phyloP scores from a whole-genome alignment of 2,888 invertebrate genomes.

The Ischnus inquisitorius region DNA sequence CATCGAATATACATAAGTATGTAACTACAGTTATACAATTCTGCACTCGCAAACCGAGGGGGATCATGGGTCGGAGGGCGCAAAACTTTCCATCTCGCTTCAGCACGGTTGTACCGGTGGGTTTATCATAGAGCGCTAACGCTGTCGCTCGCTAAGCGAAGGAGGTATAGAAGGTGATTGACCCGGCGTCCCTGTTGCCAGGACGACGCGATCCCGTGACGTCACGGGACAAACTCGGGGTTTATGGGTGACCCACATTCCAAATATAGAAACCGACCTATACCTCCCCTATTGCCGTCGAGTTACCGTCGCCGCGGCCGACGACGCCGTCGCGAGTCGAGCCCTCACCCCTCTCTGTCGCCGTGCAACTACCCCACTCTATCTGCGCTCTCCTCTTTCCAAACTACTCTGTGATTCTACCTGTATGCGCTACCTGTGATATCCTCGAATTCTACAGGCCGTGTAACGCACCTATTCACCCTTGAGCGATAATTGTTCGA shows the following conservation, averaged over 20 bases:
- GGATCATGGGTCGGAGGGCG: conserved; percentile 17
- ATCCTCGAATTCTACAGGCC: conserved; percentile 12
- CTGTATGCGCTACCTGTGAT: conserved; percentile 8
- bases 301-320: conserved; percentile 51
- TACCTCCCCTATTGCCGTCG: conserved; percentile 62
- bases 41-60: conserved; percentile 22
- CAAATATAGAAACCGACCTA: conserved; percentile 82
- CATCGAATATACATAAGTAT: neutral
- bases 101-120: conserved; percentile 12
- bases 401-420: conserved; percentile 19
- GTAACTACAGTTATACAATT: neutral
- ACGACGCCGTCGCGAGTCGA: conserved; percentile 71
- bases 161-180: conserved; percentile 77
- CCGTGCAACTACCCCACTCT: conserved; percentile 59
- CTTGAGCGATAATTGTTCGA: conserved; percentile 12
- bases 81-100: conserved; percentile 27
- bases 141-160: conserved; percentile 31
- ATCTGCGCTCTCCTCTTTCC: conserved; percentile 26
- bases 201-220: conserved; percentile 82
- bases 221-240: conserved; percentile 84
- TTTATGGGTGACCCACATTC: conserved; percentile 85
- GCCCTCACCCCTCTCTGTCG: conserved; percentile 59
- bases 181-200: conserved; percentile 83
- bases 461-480: conserved; percentile 9
- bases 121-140: conserved; percentile 18